phyloP scores from a whole-genome alignment of 2,888 invertebrate genomes.

The Xestia rhomboidea region DNA sequence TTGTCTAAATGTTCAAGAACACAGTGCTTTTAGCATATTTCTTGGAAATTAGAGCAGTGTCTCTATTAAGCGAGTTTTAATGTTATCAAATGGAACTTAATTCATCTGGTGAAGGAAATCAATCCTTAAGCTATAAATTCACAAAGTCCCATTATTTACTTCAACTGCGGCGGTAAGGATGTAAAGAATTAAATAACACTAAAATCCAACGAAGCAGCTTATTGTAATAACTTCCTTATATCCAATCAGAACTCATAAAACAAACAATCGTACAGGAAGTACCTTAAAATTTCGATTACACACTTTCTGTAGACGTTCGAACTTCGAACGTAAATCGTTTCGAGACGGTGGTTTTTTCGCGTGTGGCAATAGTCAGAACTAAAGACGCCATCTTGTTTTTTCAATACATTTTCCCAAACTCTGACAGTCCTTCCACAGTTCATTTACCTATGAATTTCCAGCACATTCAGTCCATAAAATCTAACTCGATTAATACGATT shows the following conservation, averaged over 20 bases:
- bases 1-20: neutral
- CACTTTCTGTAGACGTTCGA: slow-evolving; percentile 59
- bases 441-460: neutral
- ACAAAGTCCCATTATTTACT: slow-evolving; percentile 31
- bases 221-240: slow-evolving; percentile 64
- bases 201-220: slow-evolving; percentile 46
- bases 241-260: slow-evolving; percentile 61
- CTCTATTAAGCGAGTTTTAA: neutral
- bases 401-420: neutral
- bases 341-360: slow-evolving; percentile 35
- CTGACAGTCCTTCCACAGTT: neutral
- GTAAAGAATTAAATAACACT: slow-evolving; percentile 54
- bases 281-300: slow-evolving; percentile 69
- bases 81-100: neutral
- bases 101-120: slow-evolving; percentile 16
- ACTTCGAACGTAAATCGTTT: slow-evolving; percentile 62
- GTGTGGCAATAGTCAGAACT: neutral
- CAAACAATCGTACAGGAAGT: slow-evolving; percentile 63
- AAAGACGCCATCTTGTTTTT: neutral
- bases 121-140: slow-evolving; percentile 19
- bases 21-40: neutral
- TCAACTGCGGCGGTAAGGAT: slow-evolving; percentile 41
- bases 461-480: neutral
- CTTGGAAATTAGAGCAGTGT: neutral
- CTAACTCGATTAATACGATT: neutral